Evolutionary conservation across 1,140 invertebrate genomes (phyloP).

Genomic region (Lycorma delicatula): DNA sequence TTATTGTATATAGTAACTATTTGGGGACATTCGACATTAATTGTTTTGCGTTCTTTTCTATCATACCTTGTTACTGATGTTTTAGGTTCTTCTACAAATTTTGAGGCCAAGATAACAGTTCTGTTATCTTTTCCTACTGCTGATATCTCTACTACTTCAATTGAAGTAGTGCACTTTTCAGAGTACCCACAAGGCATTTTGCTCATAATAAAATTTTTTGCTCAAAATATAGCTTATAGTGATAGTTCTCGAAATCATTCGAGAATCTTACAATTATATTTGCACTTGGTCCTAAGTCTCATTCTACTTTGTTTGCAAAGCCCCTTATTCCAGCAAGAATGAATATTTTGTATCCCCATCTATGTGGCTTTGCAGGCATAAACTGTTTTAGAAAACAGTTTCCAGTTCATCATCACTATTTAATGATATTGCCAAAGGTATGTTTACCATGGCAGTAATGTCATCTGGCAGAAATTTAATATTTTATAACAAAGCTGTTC

Average conservation of each 20-base stretch:
- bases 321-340: no score
- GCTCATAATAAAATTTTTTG: constrained; percentile 23
- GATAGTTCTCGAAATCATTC: constrained; percentile 14
- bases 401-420: no score
- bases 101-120: constrained; percentile 35
- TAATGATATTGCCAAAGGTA: no score
- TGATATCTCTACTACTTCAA: constrained; percentile 20
- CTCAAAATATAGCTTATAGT: constrained; percentile 28
- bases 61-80: constrained; percentile 20
- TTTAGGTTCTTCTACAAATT: no score
- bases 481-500: no score
- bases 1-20: constrained; percentile 23
- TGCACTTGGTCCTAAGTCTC: constrained; percentile 21
- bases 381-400: no score
- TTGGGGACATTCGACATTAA: constrained; percentile 12
- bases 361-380: no score
- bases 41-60: background rate
- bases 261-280: constrained; percentile 24
- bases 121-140: constrained; percentile 35
- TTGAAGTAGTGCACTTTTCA: constrained; percentile 14
- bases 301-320: no score
- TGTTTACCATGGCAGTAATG: no score
- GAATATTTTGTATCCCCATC: no score
- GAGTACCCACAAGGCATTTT: constrained; percentile 22
- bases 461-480: no score